phyloP scores from a whole-genome alignment of 2,888 invertebrate genomes.

The Sipunculus nudus region DNA sequence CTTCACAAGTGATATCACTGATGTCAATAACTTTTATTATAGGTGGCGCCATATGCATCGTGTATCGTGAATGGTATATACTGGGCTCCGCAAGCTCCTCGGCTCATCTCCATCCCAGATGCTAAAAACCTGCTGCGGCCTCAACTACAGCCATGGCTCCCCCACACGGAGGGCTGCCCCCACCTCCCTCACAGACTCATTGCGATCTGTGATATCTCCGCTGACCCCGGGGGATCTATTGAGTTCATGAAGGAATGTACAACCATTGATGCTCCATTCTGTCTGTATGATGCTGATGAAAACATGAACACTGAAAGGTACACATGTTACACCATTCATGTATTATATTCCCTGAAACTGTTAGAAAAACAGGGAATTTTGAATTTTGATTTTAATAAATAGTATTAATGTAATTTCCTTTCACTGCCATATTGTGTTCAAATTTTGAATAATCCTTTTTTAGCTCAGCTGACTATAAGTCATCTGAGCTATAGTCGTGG shows the following conservation, averaged over 20 bases:
- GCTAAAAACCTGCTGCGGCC: slow-evolving; percentile 92
- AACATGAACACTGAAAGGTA: slow-evolving; percentile 94
- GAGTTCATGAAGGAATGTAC: slow-evolving; percentile 99
- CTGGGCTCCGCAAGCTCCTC: slow-evolving; percentile 97
- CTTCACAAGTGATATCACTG: too few species aligned
- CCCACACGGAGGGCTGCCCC: slow-evolving; percentile 70
- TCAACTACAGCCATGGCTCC: slow-evolving; percentile 82
- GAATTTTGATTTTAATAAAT: too few species aligned
- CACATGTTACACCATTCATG: too few species aligned
- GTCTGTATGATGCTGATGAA: slow-evolving; percentile 97
- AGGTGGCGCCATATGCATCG: slow-evolving; percentile 97
- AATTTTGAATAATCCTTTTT: too few species aligned
- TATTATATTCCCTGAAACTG: too few species aligned
- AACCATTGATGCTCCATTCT: slow-evolving; percentile 98
- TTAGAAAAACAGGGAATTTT: too few species aligned
- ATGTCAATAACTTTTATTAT: too few species aligned
- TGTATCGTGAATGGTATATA: slow-evolving; percentile 98
- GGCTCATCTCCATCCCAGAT: slow-evolving; percentile 95
- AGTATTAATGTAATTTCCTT: too few species aligned
- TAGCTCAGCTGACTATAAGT: too few species aligned
- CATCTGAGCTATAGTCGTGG: too few species aligned
- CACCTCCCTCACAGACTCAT: slow-evolving; percentile 76
- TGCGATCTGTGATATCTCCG: slow-evolving; percentile 96
- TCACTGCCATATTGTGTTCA: too few species aligned
- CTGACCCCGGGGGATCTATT: slow-evolving; percentile 97